Evolutionary conservation across 1,140 invertebrate genomes (phyloP), one percentile per base, ranked within the genome.

Genomic region (Homarus americanus): DNA sequence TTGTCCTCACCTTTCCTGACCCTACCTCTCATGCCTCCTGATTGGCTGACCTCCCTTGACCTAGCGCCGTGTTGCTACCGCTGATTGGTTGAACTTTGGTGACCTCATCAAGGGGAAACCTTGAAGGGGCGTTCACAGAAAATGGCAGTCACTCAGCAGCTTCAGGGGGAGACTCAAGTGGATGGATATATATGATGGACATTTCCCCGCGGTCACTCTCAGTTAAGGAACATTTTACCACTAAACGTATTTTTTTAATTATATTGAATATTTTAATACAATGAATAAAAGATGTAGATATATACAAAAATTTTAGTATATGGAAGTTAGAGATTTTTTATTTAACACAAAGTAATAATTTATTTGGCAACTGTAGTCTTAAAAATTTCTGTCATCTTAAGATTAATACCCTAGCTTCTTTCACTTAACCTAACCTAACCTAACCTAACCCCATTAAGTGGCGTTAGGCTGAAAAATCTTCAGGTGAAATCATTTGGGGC

Each of bases 101-200:
- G 85, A 87, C 85, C 85, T 87, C 85, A 87, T 87, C 49, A 63
- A 49, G 40, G 28, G 84, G 73, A 40, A 63, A 86, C 84, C 73
- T 49, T 34, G 41, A 76, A 86, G 73, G 28, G 84, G 84, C 84
- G 84, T 69, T 86, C 44, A 66, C 72, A 38, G 41, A 58, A 86
- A 76, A 76, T 75, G 84, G 73, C 44, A 53, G 17, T 24, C n/a
- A 38, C 38, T 1, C 4, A 53, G 17, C 32, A 53, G 20, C 32
- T 12, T 32, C 32, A 38, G 20, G 12, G 20, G 28, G 44, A 76
- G 41, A 40, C 82, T 38, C 15, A 69, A 83, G 24, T 38, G 58
- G 20, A 58, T 58, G 32, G 4, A 24, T 63, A 63, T 63, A 20
- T 63, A 1, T 49, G 7, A 49, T 1, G 7, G 15, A 49, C 44